Evolutionary conservation across 2,113 vertebrate species (phyloP).

Genomic region (Lampris incognitus): DNA sequence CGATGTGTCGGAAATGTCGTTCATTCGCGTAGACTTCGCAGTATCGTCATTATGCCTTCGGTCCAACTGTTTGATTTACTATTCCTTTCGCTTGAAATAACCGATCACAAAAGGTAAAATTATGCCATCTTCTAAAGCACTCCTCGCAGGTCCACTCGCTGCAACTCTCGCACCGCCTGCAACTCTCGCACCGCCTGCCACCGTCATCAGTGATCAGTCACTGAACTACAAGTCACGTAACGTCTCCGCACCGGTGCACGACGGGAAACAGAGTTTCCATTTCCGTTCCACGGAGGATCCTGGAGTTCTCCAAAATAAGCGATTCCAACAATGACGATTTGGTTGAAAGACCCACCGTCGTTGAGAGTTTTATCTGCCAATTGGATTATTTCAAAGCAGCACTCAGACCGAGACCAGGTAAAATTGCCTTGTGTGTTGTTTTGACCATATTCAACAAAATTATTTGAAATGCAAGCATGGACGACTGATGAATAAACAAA

Average conservation of each 20-base stretch:
- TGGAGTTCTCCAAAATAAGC: no score
- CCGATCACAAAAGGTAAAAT: not conserved
- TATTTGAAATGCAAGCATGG: no score
- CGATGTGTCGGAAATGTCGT: not conserved
- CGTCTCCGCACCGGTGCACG: slow-evolving; percentile 19
- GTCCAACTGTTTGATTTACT: not conserved
- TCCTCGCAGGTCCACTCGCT: slow-evolving; percentile 42
- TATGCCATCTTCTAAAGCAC: slow-evolving; percentile 35
- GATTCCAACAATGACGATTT: no score
- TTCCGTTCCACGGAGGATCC: no score
- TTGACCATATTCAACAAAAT: no score
- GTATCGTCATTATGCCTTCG: not conserved
- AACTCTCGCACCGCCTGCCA: slow-evolving; percentile 59
- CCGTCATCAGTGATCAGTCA: slow-evolving; percentile 62
- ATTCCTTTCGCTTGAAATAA: slow-evolving; percentile 3
- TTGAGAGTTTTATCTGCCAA: no score
- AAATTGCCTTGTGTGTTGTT: no score
- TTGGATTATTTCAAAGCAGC: no score
- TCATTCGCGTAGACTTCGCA: not conserved
- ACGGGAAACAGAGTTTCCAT: slow-evolving; percentile 60
- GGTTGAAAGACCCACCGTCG: no score
- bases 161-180: slow-evolving; percentile 23
- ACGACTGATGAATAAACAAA: not conserved
- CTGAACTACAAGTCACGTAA: slow-evolving; percentile 53
- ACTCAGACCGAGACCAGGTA: no score